These are phyloP conservation scores for Zosterops japonicus DNA, from an alignment of 2,113 vertebrate genomes.

Conservation along the genomic window DNA sequence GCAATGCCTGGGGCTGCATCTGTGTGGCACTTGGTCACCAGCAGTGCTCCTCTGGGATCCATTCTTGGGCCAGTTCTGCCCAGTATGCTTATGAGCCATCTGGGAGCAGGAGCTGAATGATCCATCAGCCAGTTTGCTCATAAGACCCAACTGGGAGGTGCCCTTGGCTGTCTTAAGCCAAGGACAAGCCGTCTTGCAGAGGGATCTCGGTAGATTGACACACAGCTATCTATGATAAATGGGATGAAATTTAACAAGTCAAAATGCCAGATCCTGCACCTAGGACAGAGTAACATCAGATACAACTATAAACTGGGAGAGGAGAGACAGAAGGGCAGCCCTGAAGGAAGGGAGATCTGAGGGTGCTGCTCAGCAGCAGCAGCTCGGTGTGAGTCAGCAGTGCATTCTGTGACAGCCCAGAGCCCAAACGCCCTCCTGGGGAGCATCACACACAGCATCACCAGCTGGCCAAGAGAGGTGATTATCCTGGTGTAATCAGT, in stretches of 20 bases:
- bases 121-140: not conserved
- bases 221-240: not conserved
- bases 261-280: not conserved
- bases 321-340: not conserved
- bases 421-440: not conserved
- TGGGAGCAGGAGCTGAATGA: not conserved
- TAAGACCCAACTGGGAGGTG: not conserved
- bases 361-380: not conserved
- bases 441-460: not conserved
- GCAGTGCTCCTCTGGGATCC: not conserved
- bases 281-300: not conserved
- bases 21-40: fast-evolving
- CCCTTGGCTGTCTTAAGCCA: not conserved
- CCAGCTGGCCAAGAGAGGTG: fast-evolving
- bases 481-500: not conserved
- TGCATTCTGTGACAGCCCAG: not conserved
- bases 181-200: not conserved
- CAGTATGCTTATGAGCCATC: fast-evolving
- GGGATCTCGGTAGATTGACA: not conserved
- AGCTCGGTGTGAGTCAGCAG: not conserved
- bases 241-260: not conserved
- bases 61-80: not conserved
- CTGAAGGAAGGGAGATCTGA: not conserved
- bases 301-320: not conserved
- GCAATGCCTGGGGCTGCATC: not conserved